These are phyloP conservation scores for Isotomurus palustris DNA, from an alignment of 2,888 invertebrate species.

Conservation along the genomic window DNA sequence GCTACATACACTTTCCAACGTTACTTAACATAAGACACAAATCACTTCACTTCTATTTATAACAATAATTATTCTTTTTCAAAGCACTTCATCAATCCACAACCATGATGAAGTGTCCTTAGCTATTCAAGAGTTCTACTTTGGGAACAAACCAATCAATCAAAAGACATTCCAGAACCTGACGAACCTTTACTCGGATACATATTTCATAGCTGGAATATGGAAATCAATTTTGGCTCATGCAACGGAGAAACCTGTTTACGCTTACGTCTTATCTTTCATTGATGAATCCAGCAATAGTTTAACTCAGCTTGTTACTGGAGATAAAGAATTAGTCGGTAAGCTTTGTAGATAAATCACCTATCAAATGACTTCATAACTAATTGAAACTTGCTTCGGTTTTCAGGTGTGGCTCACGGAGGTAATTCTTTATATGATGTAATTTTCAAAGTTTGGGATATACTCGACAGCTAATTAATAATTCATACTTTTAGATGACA, in stretches of 20 bases:
- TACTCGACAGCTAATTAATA: too few relatives aligned
- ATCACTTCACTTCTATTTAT: too few relatives aligned
- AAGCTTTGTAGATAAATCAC: too few relatives aligned
- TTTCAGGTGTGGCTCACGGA: not conserved
- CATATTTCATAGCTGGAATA: constrained; percentile 20
- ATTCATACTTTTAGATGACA: too few relatives aligned
- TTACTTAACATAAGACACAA: too few relatives aligned
- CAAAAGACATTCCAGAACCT: constrained; percentile 4
- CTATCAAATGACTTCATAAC: too few relatives aligned
- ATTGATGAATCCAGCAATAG: not conserved
- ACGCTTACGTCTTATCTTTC: constrained; percentile 29
- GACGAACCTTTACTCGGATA: constrained; percentile 28
- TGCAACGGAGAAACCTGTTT: constrained; percentile 27
- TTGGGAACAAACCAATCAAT: constrained; percentile 5
- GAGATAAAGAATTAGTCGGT: constrained; percentile 3
- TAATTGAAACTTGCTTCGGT: not conserved
- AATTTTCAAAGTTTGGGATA: too few relatives aligned
- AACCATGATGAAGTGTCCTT: not conserved
- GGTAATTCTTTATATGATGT: too few relatives aligned
- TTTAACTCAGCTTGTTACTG: not conserved
- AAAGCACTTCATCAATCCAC: too few relatives aligned
- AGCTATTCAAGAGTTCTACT: constrained; percentile 12
- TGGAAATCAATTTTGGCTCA: constrained; percentile 27
- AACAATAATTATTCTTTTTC: too few relatives aligned
- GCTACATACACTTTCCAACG: too few relatives aligned